Evolutionary conservation across 1,140 invertebrate genomes (phyloP), one percentile per base, ranked within the genome.

Genomic region (Geopemphigus sp.): DNA sequence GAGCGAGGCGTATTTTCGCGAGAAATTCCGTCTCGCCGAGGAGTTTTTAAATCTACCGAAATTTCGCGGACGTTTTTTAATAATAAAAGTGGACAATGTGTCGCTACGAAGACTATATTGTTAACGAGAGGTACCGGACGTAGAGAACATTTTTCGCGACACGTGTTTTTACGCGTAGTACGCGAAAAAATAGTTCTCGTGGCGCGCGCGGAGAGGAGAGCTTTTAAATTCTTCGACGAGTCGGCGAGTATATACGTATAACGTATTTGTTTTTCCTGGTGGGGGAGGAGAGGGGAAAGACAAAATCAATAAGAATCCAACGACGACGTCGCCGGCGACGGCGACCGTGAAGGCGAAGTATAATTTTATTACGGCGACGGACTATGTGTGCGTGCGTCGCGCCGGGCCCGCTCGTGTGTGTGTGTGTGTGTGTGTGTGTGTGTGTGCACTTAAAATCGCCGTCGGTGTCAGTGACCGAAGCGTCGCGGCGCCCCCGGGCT

Each of bases 381-480:
- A n/a, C 1, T 14, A 2, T 14, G 50, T 22, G 26, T 73, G 50
- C 12, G 50, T 50, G 45, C 68, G 47, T 61, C 8, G 47, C 47
- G 47, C 47, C 47, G 14, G 47, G 64, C 29, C 11, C 17, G 11
- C 1, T 26, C 29, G 54, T 26, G 26, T 29, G 72, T 56, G 29
- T 17, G 74, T 57, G 74, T 39, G 74, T 78, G 74, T n/a, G n/a
- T n/a, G 54, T 26, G 26, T 29, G 72, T 56, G 29, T 17, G 74
- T 57, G 74, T 39, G 74, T 78, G 74, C 74, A 78, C 57, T 78
- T 78, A 78, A 78, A 78, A 78, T 56, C 73, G 73, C 57, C 74
- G 74, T 22, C 57, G 74, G 74, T 78, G 74, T 78, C 74, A 78
- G 74, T 78, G 74, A 78, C 74, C 74, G 74, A 78, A 78, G 74